Conservation (phyloP, 1,140 invertebrate genomes). For the Ruditapes philippinarum region DNA sequence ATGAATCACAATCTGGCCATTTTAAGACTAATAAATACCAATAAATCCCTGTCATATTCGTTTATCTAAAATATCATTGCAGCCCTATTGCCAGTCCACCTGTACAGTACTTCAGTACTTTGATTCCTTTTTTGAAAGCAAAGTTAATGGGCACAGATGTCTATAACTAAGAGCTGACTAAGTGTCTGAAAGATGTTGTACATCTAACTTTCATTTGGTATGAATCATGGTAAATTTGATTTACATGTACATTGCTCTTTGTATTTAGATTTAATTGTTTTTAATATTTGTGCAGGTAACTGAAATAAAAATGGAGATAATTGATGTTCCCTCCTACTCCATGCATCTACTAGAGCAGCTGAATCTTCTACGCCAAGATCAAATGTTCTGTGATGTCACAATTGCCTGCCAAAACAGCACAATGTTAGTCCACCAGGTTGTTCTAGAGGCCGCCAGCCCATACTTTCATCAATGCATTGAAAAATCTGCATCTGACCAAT, state of each 20-base stretch:
- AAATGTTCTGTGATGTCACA: constrained; percentile 44
- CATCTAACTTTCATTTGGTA: neutral
- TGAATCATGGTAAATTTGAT: neutral
- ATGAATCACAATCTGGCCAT: no score
- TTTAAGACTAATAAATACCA: no score
- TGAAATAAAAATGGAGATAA: neutral
- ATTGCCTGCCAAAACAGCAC: neutral
- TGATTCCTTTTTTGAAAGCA: neutral
- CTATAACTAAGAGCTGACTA: no score
- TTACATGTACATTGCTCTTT: neutral
- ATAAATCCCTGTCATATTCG: no score
- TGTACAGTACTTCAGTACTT: no score
- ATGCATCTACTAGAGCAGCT: constrained; percentile 3
- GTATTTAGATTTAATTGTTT: neutral
- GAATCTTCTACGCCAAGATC: constrained; percentile 9
- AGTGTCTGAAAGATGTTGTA: neutral
- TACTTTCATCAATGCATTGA: constrained; percentile 4
- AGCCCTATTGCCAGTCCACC: neutral
- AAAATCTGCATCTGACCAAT: neutral
- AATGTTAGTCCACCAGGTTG: constrained; percentile 30
- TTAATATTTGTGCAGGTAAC: neutral
- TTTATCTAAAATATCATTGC: no score
- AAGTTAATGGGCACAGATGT: no score
- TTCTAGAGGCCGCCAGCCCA: constrained; percentile 50
- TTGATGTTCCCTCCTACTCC: constrained; percentile 18